These are phyloP conservation scores for Diaperis boleti DNA, from an alignment of 2,888 invertebrate genomes.

Conservation along the genomic window DNA sequence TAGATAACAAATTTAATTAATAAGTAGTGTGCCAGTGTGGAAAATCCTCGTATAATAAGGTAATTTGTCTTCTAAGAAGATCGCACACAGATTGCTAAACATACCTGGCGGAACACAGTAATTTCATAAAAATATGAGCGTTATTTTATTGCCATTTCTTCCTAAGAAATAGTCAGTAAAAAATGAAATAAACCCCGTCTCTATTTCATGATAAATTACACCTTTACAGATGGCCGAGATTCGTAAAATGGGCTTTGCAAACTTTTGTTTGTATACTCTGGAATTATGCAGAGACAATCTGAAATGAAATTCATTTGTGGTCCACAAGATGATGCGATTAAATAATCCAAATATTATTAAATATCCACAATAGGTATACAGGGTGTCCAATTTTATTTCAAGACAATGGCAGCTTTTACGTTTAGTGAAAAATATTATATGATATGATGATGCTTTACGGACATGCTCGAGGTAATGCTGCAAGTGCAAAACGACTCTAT, in stretches of 20 bases:
- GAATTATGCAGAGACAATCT: slow-evolving; percentile 36
- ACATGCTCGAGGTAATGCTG: too few relatives aligned
- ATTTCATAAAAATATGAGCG: slow-evolving; percentile 37
- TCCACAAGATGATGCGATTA: slow-evolving; percentile 29
- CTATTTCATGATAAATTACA: slow-evolving; percentile 40
- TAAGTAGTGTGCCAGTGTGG: slow-evolving; percentile 26
- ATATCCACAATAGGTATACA: too few relatives aligned
- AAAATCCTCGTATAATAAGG: slow-evolving; percentile 36
- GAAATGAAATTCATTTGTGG: slow-evolving; percentile 35
- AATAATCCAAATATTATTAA: too few relatives aligned
- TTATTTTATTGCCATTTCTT: slow-evolving; percentile 38
- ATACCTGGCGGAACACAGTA: slow-evolving; percentile 37
- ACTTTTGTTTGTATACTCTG: slow-evolving; percentile 37
- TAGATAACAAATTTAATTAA: slow-evolving; percentile 33
- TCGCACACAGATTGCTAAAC: slow-evolving; percentile 38
- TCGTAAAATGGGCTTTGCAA: slow-evolving; percentile 35
- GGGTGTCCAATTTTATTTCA: too few relatives aligned
- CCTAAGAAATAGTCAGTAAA: slow-evolving; percentile 36
- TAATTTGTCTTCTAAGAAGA: slow-evolving; percentile 33
- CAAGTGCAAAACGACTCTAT: too few relatives aligned
- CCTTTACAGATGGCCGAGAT: slow-evolving; percentile 34
- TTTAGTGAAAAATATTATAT: too few relatives aligned
- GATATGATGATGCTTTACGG: too few relatives aligned
- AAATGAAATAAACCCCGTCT: slow-evolving; percentile 36
- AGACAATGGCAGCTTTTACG: too few relatives aligned